Percentiles rank a stretch among this genome's conserved stretches.
Conservation (phyloP, 2,888 invertebrate genomes). For the Parelbella ahira region DNA sequence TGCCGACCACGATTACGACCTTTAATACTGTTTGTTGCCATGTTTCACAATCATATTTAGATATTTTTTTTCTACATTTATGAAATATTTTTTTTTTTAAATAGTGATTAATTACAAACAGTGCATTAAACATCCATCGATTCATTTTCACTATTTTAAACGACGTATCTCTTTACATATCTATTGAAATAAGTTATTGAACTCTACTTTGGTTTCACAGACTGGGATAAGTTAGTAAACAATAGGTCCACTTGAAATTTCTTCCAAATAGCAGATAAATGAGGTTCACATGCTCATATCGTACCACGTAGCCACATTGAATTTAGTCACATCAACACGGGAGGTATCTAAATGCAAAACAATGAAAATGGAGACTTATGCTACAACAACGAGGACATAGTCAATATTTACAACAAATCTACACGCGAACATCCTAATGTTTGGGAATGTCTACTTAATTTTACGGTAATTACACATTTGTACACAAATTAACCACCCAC, state of each 20-base stretch:
- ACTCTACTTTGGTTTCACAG: conserved; percentile 47
- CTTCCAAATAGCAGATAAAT: conserved; percentile 1
- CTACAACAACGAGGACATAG: conserved; percentile 17
- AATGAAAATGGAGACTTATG: conserved; percentile 27
- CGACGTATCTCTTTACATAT: conserved; percentile 9
- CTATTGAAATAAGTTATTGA: conserved; percentile 17
- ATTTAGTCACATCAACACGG: conserved; percentile 3
- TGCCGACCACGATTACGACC: conserved; percentile 24
- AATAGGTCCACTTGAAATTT: conserved; percentile 26
- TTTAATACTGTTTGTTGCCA: conserved; percentile 34
- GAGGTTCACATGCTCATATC: conserved; percentile 5
- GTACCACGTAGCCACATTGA: conserved; percentile 3
- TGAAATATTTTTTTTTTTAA: conserved; percentile 8
- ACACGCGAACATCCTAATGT: conserved; percentile 28
- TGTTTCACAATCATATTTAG: conserved; percentile 4
- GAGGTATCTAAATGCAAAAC: conserved; percentile 41
- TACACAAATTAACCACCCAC: conserved; percentile 35
- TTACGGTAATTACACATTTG: conserved; percentile 37
- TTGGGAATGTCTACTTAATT: conserved; percentile 55
- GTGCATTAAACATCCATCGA: conserved; percentile 26
- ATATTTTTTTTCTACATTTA: conserved; percentile 2
- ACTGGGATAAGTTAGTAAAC: conserved; percentile 40
- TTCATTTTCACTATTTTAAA: no score
- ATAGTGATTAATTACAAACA: conserved; percentile 10
- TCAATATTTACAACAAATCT: conserved; percentile 25